A percentile compares a stretch with the other conserved stretches of the same genome.
Evolutionary conservation across 2,113 vertebrate genomes (phyloP).

Genomic region (Centropristis striata): DNA sequence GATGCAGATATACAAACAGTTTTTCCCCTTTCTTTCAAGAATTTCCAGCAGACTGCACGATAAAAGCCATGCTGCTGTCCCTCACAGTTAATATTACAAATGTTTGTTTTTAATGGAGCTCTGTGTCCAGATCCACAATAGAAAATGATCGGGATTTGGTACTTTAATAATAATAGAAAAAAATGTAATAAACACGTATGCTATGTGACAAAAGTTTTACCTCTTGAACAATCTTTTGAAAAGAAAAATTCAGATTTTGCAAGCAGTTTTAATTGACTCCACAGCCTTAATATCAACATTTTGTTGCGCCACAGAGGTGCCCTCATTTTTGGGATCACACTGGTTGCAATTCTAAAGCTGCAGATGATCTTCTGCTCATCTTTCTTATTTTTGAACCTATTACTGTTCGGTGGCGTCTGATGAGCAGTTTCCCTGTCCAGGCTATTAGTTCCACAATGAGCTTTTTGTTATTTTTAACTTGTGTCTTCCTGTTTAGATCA

Average conservation of each 20-base stretch:
- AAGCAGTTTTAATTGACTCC: not conserved
- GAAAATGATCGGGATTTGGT: not conserved
- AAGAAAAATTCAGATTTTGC: not conserved
- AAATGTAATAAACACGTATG: not conserved
- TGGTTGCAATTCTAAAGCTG: not conserved
- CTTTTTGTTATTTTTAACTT: conserved; percentile 24
- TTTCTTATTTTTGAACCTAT: conserved; percentile 4
- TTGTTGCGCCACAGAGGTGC: not conserved
- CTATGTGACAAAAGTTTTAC: not conserved
- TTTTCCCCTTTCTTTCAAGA: not conserved
- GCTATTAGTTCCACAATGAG: conserved; percentile 2
- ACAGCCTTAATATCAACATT: too few species aligned
- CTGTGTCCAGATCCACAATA: not conserved
- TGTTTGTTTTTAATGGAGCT: not conserved
- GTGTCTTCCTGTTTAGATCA: conserved; percentile 23
- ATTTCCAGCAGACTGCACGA: not conserved
- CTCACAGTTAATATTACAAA: not conserved
- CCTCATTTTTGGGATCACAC: conserved; percentile 12
- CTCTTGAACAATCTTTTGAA: not conserved
- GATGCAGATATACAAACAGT: not conserved
- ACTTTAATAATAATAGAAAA: not conserved
- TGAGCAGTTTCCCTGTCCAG: conserved; percentile 14
- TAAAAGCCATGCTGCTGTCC: not conserved
- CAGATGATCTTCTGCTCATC: not conserved
- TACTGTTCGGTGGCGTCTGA: conserved; percentile 12